These are phyloP conservation scores for Aphrophora alni DNA, from an alignment of 2,888 invertebrate genomes.

Conservation along the genomic window DNA sequence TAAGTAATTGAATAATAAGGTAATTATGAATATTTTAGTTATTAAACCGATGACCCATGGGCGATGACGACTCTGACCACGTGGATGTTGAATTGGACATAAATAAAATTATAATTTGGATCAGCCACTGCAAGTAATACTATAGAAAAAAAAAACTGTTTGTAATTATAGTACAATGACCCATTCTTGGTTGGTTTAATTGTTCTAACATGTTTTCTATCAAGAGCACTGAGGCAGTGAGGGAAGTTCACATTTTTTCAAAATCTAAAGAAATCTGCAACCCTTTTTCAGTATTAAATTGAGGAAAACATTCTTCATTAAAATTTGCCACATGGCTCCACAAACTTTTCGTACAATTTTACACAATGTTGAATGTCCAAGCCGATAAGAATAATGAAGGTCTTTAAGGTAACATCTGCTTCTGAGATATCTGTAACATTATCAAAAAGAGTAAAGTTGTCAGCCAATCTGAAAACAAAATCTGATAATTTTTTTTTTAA, in stretches of 20 bases:
- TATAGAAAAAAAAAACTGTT: neutral
- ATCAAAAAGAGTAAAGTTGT: neutral
- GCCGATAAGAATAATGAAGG: constrained; percentile 33
- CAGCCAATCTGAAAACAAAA: neutral
- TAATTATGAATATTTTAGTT: neutral
- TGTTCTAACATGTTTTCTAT: neutral
- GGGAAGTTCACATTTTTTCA: neutral
- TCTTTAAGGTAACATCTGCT: constrained; percentile 36
- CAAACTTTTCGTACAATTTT: constrained; percentile 33
- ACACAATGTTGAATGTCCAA: constrained; percentile 38
- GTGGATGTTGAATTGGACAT: too few relatives aligned
- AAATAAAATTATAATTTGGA: too few relatives aligned
- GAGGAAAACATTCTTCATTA: constrained; percentile 36
- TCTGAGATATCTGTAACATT: constrained; percentile 28
- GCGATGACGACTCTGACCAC: too few relatives aligned
- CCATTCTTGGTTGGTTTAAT: neutral
- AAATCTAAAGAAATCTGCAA: neutral
- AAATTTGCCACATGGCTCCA: constrained; percentile 13
- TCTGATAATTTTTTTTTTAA: too few relatives aligned
- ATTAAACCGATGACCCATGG: too few relatives aligned
- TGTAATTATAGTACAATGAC: too few relatives aligned
- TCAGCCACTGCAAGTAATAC: neutral
- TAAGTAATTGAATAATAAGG: too few relatives aligned
- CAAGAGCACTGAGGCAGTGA: neutral
- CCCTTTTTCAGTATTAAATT: constrained; percentile 12